Evolutionary conservation across 1,140 invertebrate species (phyloP).

Genomic region (Nomia melanderi): DNA sequence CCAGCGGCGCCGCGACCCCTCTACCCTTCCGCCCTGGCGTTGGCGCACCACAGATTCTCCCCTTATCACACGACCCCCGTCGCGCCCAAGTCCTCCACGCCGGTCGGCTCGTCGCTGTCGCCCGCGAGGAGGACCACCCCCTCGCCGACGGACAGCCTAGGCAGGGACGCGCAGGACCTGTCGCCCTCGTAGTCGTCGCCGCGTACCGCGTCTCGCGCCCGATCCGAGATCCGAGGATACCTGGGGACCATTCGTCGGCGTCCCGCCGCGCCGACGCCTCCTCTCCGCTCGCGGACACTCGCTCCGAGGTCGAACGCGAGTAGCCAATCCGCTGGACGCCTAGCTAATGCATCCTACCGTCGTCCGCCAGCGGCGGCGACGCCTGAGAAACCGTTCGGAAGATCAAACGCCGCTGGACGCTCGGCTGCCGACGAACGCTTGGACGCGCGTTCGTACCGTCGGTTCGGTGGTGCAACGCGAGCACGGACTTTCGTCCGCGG

Average conservation of each 20-base stretch:
- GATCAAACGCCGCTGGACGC: no score
- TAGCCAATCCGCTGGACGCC: no score
- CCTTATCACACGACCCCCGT: conserved; percentile 76
- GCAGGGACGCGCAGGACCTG: conserved; percentile 76
- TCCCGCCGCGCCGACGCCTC: neutral
- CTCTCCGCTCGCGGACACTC: neutral
- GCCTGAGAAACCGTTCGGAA: no score
- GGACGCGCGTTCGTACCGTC: no score
- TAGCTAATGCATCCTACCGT: no score
- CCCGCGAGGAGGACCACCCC: conserved; percentile 76
- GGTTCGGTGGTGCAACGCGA: no score
- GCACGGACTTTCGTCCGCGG: no score
- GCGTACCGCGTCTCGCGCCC: neutral
- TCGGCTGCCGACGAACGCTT: no score
- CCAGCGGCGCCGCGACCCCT: conserved; percentile 79
- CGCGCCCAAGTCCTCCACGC: conserved; percentile 68
- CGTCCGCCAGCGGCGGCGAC: no score
- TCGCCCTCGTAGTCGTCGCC: conserved; percentile 77
- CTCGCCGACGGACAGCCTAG: conserved; percentile 78
- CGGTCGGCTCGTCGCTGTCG: conserved; percentile 71
- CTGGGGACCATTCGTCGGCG: conserved; percentile 18
- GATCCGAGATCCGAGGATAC: neutral
- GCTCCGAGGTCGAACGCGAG: no score
- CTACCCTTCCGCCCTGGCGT: conserved; percentile 77
- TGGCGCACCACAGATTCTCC: conserved; percentile 79